Base-by-base conservation (phyloP, 2,113 vertebrate species). In the Gymnogyps californianus region DNA sequence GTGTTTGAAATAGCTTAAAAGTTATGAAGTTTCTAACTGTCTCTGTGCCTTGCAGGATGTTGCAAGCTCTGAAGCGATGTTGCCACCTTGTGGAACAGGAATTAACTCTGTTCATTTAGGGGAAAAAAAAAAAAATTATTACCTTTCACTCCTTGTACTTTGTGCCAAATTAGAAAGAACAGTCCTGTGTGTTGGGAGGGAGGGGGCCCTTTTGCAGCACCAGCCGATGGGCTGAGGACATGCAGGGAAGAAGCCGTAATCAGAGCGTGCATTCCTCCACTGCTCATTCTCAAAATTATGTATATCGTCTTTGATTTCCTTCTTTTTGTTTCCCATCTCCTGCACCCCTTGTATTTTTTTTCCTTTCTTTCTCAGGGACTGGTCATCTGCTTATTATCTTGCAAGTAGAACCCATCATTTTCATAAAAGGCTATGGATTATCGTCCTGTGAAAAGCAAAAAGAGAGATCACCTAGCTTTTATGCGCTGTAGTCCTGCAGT, bases 71-170 rank as follows among this genome's bases (percentile, higher is more conserved):
- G 95, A 98, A 96, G 70, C 97, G 82, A 96, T 97, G 96, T 98
- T 98, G 98, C 98, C 98, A 97, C 95, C 98, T 98, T 97, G 98
- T 98, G 98, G 98, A 96, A 72, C 40, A 52, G 42, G 21, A 66
- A 74, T 40, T 52, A 28, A 47, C 29, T 67, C 67, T 22, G 46
- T 20, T 81, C 44, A 11, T 59, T 65, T 22, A 5, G 3, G 4
- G 31, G 34, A 69, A 26, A 57, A 44, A 24, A 20, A 11, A 22
- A 16, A 8, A 52, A 46, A 20, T 3, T 4, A 6, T 4, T n/a
- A 21, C 11, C 11, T 81, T 90, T 79, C 7, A 11, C 4, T 79
- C 20, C 42, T 78, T 40, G 16, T 31, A 8, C 19, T 70, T 82
- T 47, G 38, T 52, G 54, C 15, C 47, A 79, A 75, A 75, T 58